A percentile compares a stretch with the other conserved stretches of the same genome.
phyloP scores from a whole-genome alignment of 2,797 vertebrate species.

The Denticeps clupeoides region DNA sequence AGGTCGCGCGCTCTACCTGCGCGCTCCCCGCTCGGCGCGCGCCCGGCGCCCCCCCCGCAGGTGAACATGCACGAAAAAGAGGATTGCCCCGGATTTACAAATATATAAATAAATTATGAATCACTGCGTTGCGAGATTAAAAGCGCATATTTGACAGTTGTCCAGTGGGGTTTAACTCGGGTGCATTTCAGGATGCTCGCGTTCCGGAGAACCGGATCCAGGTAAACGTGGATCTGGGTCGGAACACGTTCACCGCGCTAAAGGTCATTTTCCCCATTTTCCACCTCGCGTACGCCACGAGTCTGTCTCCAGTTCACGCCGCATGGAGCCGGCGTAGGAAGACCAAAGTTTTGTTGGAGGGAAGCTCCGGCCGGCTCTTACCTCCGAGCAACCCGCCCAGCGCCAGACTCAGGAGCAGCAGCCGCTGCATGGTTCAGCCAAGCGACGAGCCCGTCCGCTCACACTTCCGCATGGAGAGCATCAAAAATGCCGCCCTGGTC shows the following conservation, averaged over 20 bases:
- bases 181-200: too few relatives aligned
- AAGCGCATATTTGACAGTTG: too few relatives aligned
- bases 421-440: conserved; percentile 61
- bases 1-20: conserved; percentile 18
- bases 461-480: conserved; percentile 58
- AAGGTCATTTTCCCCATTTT: conserved; percentile 16
- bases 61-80: too few relatives aligned
- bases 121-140: too few relatives aligned
- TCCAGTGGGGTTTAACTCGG: too few relatives aligned
- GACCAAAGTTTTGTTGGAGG: too few relatives aligned
- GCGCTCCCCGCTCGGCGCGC: neutral
- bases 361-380: conserved; percentile 39
- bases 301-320: neutral
- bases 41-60: neutral
- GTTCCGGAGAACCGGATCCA: too few relatives aligned
- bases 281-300: neutral
- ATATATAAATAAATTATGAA: too few relatives aligned
- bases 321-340: too few relatives aligned
- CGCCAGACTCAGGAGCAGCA: conserved; percentile 57
- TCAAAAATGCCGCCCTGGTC: conserved; percentile 43
- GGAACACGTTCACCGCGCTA: too few relatives aligned
- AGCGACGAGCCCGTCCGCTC: conserved; percentile 57
- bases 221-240: too few relatives aligned
- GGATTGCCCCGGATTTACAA: too few relatives aligned
- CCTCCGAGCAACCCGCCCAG: conserved; percentile 55